phyloP scores from a whole-genome alignment of 2,888 invertebrate genomes.

The Bombyx huttoni region DNA sequence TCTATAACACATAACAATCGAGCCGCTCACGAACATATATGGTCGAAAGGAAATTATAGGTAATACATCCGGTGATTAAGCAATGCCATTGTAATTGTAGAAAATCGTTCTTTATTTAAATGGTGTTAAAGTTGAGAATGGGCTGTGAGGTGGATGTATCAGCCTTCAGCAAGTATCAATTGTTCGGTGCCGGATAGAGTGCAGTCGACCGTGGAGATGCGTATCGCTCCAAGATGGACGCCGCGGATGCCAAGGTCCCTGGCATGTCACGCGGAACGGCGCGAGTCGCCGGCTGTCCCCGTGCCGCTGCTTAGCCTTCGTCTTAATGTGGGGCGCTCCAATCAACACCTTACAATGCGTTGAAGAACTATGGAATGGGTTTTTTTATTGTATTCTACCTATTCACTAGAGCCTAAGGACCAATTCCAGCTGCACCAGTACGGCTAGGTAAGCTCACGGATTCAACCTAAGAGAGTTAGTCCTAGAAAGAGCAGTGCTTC shows the following conservation, averaged over 20 bases:
- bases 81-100: background rate
- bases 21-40: background rate
- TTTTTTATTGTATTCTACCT: no score
- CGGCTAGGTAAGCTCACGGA: no score
- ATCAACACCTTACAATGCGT: no score
- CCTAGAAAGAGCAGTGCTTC: no score
- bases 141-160: conserved; percentile 33
- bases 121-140: background rate
- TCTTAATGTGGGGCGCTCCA: no score
- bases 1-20: background rate
- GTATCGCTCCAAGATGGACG: conserved; percentile 36
- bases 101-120: background rate
- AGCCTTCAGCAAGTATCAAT: conserved; percentile 69
- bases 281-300: background rate
- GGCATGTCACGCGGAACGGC: background rate
- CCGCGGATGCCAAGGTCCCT: background rate
- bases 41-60: background rate
- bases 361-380: no score
- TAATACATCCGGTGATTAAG: background rate
- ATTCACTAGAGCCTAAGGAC: no score
- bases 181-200: conserved; percentile 22
- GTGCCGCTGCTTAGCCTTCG: no score
- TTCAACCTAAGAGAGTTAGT: no score
- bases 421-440: no score
- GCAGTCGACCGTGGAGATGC: conserved; percentile 46